Conservation (phyloP, 2,888 invertebrate species). For the Portevinia maculata region DNA sequence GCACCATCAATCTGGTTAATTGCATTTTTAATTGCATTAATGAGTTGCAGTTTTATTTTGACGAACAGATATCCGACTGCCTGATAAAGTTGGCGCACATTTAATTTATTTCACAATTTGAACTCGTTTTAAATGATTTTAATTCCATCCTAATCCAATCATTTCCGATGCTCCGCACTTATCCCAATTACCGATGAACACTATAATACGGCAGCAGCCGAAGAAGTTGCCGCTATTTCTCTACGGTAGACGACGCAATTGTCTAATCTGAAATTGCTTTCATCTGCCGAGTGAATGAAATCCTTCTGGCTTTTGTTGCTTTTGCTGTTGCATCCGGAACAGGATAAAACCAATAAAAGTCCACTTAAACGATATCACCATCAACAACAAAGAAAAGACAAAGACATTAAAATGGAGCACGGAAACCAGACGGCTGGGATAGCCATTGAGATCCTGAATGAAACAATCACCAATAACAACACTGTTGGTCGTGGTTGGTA, state of each 20-base stretch:
- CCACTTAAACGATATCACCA: slow-evolving; percentile 44
- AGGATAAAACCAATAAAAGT: slow-evolving; percentile 50
- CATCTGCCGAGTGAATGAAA: slow-evolving; percentile 13
- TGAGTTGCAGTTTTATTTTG: slow-evolving; percentile 45
- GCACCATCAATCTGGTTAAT: slow-evolving; percentile 66
- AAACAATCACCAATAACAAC: slow-evolving; percentile 29
- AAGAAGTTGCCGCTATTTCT: too few relatives aligned
- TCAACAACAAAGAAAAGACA: slow-evolving; percentile 21
- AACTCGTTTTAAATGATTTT: slow-evolving; percentile 56
- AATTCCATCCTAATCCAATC: slow-evolving; percentile 55
- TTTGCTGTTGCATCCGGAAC: slow-evolving; percentile 36
- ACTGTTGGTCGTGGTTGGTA: background rate
- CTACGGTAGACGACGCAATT: slow-evolving; percentile 19
- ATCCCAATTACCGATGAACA: slow-evolving; percentile 41
- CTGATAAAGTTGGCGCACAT: slow-evolving; percentile 1
- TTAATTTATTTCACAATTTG: slow-evolving; percentile 46
- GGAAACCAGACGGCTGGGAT: background rate
- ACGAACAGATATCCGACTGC: background rate
- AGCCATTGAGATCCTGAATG: background rate
- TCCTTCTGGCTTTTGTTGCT: slow-evolving; percentile 33
- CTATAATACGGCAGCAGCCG: too few relatives aligned
- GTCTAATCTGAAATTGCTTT: slow-evolving; percentile 51
- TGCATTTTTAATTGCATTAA: slow-evolving; percentile 59
- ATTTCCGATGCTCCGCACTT: slow-evolving; percentile 23
- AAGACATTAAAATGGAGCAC: slow-evolving; percentile 21